Conservation (phyloP, 1,140 invertebrate species). For the Anastrepha obliqua region DNA sequence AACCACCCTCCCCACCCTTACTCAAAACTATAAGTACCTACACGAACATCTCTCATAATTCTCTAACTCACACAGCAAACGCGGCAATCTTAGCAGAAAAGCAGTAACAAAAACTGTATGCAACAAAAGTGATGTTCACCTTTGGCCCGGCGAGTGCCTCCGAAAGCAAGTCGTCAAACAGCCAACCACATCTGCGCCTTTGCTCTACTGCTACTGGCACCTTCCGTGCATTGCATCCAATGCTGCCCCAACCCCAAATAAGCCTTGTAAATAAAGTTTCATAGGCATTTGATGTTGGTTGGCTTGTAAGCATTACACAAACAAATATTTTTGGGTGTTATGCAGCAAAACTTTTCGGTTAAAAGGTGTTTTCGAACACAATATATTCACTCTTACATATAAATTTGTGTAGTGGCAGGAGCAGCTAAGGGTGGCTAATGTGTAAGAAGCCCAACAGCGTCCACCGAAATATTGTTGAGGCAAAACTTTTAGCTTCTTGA, state of each 20-base stretch:
- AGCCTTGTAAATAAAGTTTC: conserved; percentile 19
- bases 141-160: background rate
- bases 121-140: background rate
- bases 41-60: background rate
- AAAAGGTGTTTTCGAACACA: conserved; percentile 25
- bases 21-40: background rate
- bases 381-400: background rate
- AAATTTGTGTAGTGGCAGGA: background rate
- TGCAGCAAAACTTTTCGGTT: conserved; percentile 44
- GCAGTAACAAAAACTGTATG: background rate
- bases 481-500: conserved; percentile 53
- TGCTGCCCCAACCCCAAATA: background rate
- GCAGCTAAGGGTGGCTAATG: background rate
- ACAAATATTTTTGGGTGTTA: conserved; percentile 37
- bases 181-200: background rate
- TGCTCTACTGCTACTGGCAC: background rate
- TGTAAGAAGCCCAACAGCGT: background rate
- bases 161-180: background rate
- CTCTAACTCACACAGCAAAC: background rate
- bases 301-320: background rate
- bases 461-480: background rate
- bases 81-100: background rate
- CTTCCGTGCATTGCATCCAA: background rate
- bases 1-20: background rate
- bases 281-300: background rate